Evolutionary conservation across 2,888 invertebrate species (phyloP).

Genomic region (Euclidia mi): DNA sequence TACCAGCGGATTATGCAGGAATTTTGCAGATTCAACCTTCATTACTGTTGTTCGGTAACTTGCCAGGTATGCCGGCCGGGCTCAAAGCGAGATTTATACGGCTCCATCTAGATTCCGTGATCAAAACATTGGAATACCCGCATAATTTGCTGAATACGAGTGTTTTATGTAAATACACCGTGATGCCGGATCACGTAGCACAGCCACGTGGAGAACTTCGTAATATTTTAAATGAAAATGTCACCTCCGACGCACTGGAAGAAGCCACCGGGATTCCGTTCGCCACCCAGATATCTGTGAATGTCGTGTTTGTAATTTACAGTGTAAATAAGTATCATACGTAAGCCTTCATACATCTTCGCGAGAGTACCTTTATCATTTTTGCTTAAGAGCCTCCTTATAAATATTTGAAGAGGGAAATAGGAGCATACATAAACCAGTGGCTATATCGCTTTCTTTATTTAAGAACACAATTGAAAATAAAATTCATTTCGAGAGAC

Average conservation of each 20-base stretch:
- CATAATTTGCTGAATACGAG: constrained; percentile 71
- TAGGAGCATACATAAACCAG: constrained; percentile 5
- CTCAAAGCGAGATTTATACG: constrained; percentile 79
- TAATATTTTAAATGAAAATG: constrained; percentile 55
- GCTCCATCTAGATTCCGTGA: constrained; percentile 66
- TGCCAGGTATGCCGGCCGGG: constrained; percentile 73
- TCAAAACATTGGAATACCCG: constrained; percentile 71
- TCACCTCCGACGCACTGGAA: constrained; percentile 29
- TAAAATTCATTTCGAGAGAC: constrained; percentile 5
- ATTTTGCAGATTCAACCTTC: constrained; percentile 81
- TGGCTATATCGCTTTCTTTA: background rate
- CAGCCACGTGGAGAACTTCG: constrained; percentile 32
- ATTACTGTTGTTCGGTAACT: constrained; percentile 83
- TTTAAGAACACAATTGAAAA: constrained; percentile 7
- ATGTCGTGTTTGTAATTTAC: constrained; percentile 45
- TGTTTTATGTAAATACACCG: constrained; percentile 74
- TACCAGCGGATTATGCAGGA: constrained; percentile 74
- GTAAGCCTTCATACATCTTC: constrained; percentile 30
- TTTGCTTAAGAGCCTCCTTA: constrained; percentile 20
- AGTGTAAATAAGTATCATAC: constrained; percentile 50
- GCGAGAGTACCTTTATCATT: constrained; percentile 13
- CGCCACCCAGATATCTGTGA: constrained; percentile 27
- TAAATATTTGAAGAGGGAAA: constrained; percentile 47
- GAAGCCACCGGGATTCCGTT: constrained; percentile 31
- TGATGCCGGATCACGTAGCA: constrained; percentile 45